Evolutionary conservation across 2,113 vertebrate genomes (phyloP).

Genomic region (Gallinago media): DNA sequence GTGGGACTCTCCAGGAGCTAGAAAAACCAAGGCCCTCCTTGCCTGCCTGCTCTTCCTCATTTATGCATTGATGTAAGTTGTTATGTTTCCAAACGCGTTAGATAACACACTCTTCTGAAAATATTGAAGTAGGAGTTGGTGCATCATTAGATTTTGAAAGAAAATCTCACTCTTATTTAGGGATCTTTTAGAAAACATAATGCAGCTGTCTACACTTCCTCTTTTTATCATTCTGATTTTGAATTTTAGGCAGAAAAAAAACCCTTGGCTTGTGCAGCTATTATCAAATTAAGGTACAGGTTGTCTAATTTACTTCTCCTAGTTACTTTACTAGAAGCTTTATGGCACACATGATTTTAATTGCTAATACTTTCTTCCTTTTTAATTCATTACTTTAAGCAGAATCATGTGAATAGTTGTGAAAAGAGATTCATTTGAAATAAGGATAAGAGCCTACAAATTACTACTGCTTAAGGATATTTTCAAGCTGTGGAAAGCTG

Average conservation of each 20-base stretch:
- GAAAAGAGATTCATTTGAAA: constrained; percentile 30
- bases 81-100: not conserved
- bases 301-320: constrained; percentile 5
- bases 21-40: not conserved
- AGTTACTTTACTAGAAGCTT: not conserved
- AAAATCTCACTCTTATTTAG: not conserved
- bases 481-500: not conserved
- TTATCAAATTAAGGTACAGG: constrained; percentile 7
- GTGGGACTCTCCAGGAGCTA: not conserved
- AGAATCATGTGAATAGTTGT: constrained; percentile 7
- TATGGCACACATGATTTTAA: not conserved
- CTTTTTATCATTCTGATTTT: not conserved
- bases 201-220: not conserved
- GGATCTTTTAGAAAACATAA: not conserved
- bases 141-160: not conserved
- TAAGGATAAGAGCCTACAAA: constrained; percentile 7
- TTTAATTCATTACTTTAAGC: constrained; percentile 30
- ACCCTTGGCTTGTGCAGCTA: not conserved
- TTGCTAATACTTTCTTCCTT: constrained; percentile 30
- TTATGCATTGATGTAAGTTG: not conserved
- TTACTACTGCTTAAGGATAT: constrained; percentile 18
- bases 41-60: not conserved
- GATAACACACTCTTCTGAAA: not conserved
- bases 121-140: not conserved
- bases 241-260: not conserved